A percentile compares a stretch with the other conserved stretches of the same genome.
These are phyloP conservation scores for Tenthredo distinguenda DNA, from an alignment of 2,888 invertebrate genomes.

Conservation along the genomic window DNA sequence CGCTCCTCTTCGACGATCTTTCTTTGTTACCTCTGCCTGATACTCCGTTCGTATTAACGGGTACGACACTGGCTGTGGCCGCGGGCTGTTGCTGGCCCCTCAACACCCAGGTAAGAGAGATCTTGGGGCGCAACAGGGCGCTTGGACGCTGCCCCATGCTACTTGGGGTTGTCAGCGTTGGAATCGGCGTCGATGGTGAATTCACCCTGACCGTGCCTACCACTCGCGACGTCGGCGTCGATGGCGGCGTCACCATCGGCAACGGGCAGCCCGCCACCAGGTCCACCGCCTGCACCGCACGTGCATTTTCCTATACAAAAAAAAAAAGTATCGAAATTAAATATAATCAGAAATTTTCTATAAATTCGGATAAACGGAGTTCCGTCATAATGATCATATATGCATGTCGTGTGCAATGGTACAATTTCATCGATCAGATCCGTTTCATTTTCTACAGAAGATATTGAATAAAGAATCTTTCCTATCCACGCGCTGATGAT, in stretches of 20 bases:
- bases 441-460: not conserved
- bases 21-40: slow-evolving; percentile 61
- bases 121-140: slow-evolving; percentile 80
- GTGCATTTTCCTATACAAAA: slow-evolving; percentile 55
- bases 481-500: not conserved
- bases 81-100: slow-evolving; percentile 80
- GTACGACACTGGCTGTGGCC: slow-evolving; percentile 73
- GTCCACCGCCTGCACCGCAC: slow-evolving; percentile 71
- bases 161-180: slow-evolving; percentile 57
- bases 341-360: not conserved
- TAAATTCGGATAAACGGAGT: not conserved
- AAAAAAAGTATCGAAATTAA: not conserved
- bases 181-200: slow-evolving; percentile 49
- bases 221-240: slow-evolving; percentile 60
- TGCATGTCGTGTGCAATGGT: not conserved
- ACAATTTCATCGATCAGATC: not conserved
- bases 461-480: not conserved
- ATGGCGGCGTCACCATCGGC: slow-evolving; percentile 60
- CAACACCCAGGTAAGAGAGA: slow-evolving; percentile 88
- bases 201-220: slow-evolving; percentile 43
- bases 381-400: not conserved
- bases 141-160: slow-evolving; percentile 75
- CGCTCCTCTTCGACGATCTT: slow-evolving; percentile 65
- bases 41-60: slow-evolving; percentile 51
- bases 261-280: slow-evolving; percentile 72